phyloP scores from a whole-genome alignment of 2,888 invertebrate species.

The Nomada lathburiana region DNA sequence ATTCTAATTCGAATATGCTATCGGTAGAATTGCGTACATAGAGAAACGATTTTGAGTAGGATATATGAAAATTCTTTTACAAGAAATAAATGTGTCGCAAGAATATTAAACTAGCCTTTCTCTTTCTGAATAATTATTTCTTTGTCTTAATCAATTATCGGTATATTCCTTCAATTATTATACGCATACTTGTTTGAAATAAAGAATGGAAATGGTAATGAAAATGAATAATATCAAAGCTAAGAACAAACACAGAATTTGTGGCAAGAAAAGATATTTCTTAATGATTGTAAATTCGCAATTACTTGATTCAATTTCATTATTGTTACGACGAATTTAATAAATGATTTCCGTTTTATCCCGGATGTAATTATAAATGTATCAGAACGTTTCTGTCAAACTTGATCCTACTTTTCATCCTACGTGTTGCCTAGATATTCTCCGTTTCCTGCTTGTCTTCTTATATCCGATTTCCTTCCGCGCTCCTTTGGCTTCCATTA shows the following conservation, averaged over 20 bases:
- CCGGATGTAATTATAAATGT: too few relatives aligned
- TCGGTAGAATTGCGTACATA: slow-evolving; percentile 3
- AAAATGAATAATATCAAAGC: too few relatives aligned
- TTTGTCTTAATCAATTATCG: too few relatives aligned
- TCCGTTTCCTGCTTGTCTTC: slow-evolving; percentile 26
- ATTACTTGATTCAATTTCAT: too few relatives aligned
- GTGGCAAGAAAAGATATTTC: too few relatives aligned
- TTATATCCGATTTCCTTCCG: slow-evolving; percentile 39
- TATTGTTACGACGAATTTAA: background rate
- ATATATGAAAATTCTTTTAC: background rate
- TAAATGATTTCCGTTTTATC: background rate
- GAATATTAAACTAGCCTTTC: background rate
- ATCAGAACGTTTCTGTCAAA: slow-evolving; percentile 11
- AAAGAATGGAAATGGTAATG: too few relatives aligned
- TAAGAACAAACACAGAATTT: too few relatives aligned
- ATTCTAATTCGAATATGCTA: background rate
- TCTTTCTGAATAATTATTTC: too few relatives aligned
- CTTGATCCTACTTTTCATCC: background rate
- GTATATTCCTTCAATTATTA: too few relatives aligned
- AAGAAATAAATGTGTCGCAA: background rate
- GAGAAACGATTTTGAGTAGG: background rate
- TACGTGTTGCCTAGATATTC: background rate
- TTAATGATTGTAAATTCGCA: too few relatives aligned
- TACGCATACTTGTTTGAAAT: too few relatives aligned
- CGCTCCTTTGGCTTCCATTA: slow-evolving; percentile 42